Evolutionary conservation across 2,888 invertebrate genomes (phyloP), one percentile per base, ranked within the genome.

Genomic region (Cepaea hortensis): DNA sequence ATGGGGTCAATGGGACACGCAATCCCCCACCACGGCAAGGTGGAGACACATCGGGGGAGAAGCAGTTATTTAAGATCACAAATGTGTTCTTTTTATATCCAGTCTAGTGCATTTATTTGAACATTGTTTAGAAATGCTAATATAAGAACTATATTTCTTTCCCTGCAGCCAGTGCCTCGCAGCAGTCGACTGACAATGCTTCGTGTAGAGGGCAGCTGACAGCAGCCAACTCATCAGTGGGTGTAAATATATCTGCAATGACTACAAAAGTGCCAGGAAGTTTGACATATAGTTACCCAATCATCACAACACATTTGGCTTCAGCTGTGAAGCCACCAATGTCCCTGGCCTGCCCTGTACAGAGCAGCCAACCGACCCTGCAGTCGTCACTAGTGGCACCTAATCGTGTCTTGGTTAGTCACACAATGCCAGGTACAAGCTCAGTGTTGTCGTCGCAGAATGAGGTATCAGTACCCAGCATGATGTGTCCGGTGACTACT

Each of bases 261-360:
- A 23, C 73, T 9, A 50, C 65, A 20, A 73, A n/a, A 65, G 70
- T 35, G 68, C 48, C 70, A 61, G 62, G 62, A 35, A 75, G 81
- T 62, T 80, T 85, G 46, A 87, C 68, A 35, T 87, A 76, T 48
- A 81, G 84, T 68, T 80, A 85, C 61, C 85, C 85, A 4, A 85
- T 81, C 70, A 87, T 85, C 23, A 76, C 76, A 48, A 87, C 79
- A 35, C 84, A 85, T 48, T 48, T 85, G 55, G 76, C 86, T 15
- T 76, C 86, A 0, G 23, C 62, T 15, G 3, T 76, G 20, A 84
- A 35, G 18, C 68, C 84, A 68, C 11, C 48, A 15, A 35, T 48
- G 7, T 55, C 55, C 55, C 55, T 55, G 55, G 18, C 76, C 48
- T 20, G 65, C n/a, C 84, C 73, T 62, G n/a, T 50, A 46, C 82